These are phyloP conservation scores for Ranitomeya variabilis DNA, from an alignment of 2,113 vertebrate species.

Conservation along the genomic window DNA sequence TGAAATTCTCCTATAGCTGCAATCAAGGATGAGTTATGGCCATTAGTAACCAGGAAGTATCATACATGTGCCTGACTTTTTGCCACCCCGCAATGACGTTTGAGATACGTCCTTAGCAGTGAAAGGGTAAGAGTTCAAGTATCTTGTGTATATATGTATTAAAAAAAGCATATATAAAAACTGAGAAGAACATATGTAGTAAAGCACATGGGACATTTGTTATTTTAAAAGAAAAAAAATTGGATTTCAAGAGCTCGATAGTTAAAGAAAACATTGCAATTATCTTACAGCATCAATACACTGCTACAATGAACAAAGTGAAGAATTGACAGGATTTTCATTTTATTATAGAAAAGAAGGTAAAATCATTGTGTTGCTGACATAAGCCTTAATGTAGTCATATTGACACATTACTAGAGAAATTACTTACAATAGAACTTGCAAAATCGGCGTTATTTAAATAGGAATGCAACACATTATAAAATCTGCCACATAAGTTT, in stretches of 20 bases:
- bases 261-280: conserved; percentile 22
- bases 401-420: conserved; percentile 64
- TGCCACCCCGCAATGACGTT: too few species aligned
- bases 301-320: conserved; percentile 36
- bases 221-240: background rate
- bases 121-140: too few species aligned
- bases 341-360: conserved; percentile 63
- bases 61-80: too few species aligned
- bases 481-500: conserved; percentile 62
- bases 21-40: too few species aligned
- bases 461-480: conserved; percentile 61
- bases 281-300: background rate
- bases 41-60: too few species aligned
- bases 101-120: too few species aligned
- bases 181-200: background rate
- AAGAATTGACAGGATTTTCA: conserved; percentile 59
- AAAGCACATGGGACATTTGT: background rate
- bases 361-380: conserved; percentile 66
- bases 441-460: conserved; percentile 67
- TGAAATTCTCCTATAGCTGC: too few species aligned
- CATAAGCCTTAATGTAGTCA: conserved; percentile 65
- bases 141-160: too few species aligned
- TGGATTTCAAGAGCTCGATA: background rate
- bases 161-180: background rate
- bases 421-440: conserved; percentile 62